Evolutionary conservation across 2,888 invertebrate species (phyloP), one percentile per base, ranked within the genome.

Genomic region (Muschampia plurimacula): DNA sequence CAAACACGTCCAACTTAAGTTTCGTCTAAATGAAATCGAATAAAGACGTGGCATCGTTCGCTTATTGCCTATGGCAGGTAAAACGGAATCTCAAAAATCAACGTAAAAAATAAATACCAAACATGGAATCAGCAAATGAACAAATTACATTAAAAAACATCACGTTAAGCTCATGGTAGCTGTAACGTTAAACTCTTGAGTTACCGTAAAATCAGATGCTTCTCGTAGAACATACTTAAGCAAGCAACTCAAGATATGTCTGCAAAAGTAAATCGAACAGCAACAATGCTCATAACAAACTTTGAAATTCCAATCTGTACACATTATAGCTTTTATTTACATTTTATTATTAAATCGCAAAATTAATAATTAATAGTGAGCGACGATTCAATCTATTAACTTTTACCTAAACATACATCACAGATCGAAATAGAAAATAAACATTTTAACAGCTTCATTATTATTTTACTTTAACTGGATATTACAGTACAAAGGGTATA

Each of bases 321-420:
- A 71, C n/a, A 32, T 63, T 74, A 69, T 55, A 74, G 55, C 57
- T 59, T 71, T 65, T 79, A 80, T 80, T 74, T 79, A 79, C 79
- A 79, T 41, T 41, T 41, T 71, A 59, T 60, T 71, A 60, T 60
- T 66, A n/a, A 65, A 66, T 71, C 66, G 49, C 71, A 74, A 74
- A 75, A 69, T 70, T 70, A 74, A 74, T 71, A 72, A 69, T 73
- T 76, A 67, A 74, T 75, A 86, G 83, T 82, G 84, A 76, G 83
- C 83, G 85, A 86, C 83, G 85, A 91, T 90, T 91, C 87, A 88
- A 88, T 88, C 87, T 83, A 90, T 90, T 83, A 89, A 89, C 89
- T 93, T 93, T 92, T 91, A 91, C 93, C 93, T 93, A 92, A 92
- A 90, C 85, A 91, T 92, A 93, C 87, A 93, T 93, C 93, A 93